A percentile compares a stretch with the other conserved stretches of the same genome.
These are phyloP conservation scores for Sterrhoptilus dennistouni DNA, from an alignment of 2,113 vertebrate species.

Conservation along the genomic window DNA sequence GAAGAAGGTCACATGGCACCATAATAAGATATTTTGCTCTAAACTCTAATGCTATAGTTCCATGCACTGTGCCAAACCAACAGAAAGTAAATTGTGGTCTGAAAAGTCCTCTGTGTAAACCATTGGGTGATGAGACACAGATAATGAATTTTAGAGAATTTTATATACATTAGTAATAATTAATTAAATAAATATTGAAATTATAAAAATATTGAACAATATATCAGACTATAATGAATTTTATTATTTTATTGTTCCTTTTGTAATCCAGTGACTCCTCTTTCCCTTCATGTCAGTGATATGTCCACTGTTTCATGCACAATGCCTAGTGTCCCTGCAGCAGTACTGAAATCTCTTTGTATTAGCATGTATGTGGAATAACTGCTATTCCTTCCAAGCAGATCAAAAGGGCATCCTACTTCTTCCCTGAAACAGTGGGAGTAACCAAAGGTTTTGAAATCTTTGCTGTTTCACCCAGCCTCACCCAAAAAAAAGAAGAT, in stretches of 20 bases:
- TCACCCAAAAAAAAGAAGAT: not conserved
- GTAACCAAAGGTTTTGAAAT: not conserved
- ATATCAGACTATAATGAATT: not conserved
- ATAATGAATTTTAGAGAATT: not conserved
- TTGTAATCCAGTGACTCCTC: not conserved
- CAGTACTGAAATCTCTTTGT: not conserved
- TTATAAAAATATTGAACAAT: not conserved
- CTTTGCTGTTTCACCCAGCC: not conserved
- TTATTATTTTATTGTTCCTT: not conserved
- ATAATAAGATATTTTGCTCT: not conserved
- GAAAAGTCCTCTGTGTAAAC: not conserved
- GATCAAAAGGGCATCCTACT: not conserved
- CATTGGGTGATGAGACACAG: not conserved
- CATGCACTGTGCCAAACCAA: not conserved
- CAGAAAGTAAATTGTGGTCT: not conserved
- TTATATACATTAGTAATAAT: not conserved
- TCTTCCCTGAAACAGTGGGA: not conserved
- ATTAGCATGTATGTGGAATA: not conserved
- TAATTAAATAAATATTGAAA: not conserved
- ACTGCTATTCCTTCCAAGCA: not conserved
- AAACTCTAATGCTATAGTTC: not conserved
- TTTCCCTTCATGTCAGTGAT: not conserved
- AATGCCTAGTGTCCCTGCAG: not conserved
- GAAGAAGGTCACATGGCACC: not conserved
- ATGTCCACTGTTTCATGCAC: not conserved